Conservation (phyloP, 2,888 invertebrate genomes). For the Busseola fusca region DNA sequence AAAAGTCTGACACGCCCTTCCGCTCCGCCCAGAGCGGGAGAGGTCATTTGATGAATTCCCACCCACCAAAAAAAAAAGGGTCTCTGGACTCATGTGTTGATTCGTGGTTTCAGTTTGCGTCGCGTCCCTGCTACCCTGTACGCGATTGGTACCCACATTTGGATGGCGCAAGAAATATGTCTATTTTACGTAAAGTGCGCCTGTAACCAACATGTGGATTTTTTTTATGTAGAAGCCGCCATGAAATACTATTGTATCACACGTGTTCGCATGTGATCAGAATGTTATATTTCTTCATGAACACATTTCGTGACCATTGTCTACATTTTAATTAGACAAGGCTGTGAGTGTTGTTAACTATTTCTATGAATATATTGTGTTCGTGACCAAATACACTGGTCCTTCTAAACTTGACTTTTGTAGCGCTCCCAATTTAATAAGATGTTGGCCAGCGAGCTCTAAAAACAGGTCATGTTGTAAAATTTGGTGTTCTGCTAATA, state of each 20-base stretch:
- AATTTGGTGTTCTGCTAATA: conserved; percentile 14
- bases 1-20: no score
- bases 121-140: background rate
- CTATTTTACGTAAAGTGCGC: background rate
- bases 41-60: no score
- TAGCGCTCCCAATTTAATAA: background rate
- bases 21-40: no score
- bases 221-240: background rate
- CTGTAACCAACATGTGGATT: background rate
- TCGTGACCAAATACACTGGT: background rate
- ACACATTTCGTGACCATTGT: conserved; percentile 22
- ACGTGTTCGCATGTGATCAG: conserved; percentile 23
- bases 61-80: no score
- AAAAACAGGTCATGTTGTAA: conserved; percentile 5
- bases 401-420: background rate
- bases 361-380: background rate
- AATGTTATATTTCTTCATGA: conserved; percentile 3
- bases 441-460: background rate
- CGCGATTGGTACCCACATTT: background rate
- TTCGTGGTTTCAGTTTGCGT: background rate
- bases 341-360: background rate
- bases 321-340: conserved; percentile 6
- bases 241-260: conserved; percentile 16
- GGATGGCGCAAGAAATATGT: no score
- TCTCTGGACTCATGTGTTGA: background rate